phyloP scores from a whole-genome alignment of 2,113 vertebrate species.

The Sclerurus mexicanus region DNA sequence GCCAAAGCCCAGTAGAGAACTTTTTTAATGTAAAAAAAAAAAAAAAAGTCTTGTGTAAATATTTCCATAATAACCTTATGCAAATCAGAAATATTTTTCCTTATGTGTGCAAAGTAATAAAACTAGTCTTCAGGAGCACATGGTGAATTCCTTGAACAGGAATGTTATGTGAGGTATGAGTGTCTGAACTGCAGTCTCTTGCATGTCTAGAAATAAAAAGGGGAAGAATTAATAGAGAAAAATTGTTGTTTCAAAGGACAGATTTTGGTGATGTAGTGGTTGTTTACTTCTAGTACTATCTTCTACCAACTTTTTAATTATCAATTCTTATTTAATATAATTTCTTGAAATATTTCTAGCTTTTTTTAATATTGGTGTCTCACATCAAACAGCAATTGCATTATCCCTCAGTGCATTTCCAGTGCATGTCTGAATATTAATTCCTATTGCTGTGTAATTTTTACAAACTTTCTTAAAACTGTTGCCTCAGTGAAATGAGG shows the following conservation, averaged over 20 bases:
- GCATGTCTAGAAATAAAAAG: background rate
- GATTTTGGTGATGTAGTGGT: background rate
- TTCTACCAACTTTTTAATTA: background rate
- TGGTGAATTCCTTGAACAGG: background rate
- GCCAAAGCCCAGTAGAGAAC: background rate
- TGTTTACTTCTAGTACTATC: background rate
- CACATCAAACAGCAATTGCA: background rate
- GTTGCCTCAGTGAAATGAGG: background rate
- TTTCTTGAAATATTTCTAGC: background rate
- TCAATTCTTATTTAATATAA: background rate
- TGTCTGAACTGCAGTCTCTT: background rate
- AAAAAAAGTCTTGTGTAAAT: slow-evolving; percentile 15
- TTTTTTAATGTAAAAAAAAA: background rate
- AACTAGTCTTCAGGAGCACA: background rate
- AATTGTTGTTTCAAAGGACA: background rate
- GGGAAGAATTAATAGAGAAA: background rate
- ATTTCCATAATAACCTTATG: background rate
- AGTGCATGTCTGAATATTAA: background rate
- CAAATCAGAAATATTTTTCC: background rate
- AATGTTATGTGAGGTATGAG: background rate
- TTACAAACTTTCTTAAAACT: background rate
- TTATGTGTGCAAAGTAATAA: background rate
- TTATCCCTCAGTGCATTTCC: background rate
- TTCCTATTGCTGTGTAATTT: background rate
- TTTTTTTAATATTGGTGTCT: background rate